phyloP scores from a whole-genome alignment of 2,113 vertebrate species.

The Melospiza melodia region DNA sequence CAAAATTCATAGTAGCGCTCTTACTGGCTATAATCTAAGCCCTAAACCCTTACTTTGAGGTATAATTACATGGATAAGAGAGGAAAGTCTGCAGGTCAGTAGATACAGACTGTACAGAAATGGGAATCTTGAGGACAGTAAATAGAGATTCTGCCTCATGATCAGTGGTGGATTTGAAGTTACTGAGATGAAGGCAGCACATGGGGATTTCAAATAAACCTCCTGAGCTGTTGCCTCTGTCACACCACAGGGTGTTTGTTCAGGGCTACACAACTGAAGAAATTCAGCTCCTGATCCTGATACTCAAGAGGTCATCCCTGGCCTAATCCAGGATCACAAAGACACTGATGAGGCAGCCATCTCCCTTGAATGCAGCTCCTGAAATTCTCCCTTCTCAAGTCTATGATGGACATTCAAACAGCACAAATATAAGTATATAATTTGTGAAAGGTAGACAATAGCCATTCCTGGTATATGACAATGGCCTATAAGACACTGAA shows the following conservation, averaged over 20 bases:
- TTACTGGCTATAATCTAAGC: background rate
- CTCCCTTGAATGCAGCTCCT: background rate
- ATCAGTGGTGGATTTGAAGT: background rate
- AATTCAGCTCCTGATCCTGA: background rate
- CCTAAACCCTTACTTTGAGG: background rate
- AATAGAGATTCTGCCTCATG: background rate
- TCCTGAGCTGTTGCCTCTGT: background rate
- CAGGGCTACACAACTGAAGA: fast-evolving
- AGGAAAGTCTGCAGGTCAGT: background rate
- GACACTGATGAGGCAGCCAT: background rate
- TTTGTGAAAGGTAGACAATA: background rate
- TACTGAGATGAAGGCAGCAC: background rate
- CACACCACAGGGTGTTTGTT: background rate
- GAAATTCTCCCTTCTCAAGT: background rate
- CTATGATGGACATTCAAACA: background rate
- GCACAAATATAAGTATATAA: background rate
- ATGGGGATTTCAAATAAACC: background rate
- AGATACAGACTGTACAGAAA: background rate
- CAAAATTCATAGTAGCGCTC: background rate
- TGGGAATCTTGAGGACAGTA: background rate
- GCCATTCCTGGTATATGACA: background rate
- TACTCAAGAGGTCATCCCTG: background rate
- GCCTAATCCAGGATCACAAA: background rate
- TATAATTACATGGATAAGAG: background rate
- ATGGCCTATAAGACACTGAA: background rate